phyloP scores from a whole-genome alignment of 1,140 invertebrate species.

The Leptinotarsa texana region DNA sequence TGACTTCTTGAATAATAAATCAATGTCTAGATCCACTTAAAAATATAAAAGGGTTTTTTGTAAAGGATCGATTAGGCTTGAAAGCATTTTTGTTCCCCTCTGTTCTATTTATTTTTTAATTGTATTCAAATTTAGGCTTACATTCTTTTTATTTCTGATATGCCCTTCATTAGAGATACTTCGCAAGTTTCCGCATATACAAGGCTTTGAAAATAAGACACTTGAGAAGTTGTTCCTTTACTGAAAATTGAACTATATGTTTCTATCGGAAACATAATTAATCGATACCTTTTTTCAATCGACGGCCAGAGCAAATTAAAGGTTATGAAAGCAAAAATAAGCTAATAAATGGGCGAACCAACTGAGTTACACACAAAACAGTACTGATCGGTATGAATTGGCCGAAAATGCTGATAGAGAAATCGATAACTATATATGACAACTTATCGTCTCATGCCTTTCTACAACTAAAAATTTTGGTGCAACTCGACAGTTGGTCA shows the following conservation, averaged over 20 bases:
- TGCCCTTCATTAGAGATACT: constrained; percentile 21
- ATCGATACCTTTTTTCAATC: neutral
- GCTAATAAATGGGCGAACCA: constrained; percentile 13
- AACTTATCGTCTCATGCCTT: neutral
- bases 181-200: constrained; percentile 7
- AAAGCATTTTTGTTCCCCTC: constrained; percentile 42
- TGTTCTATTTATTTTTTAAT: constrained; percentile 44
- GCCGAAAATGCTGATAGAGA: neutral
- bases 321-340: constrained; percentile 17
- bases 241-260: neutral
- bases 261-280: neutral
- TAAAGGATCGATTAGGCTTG: constrained; percentile 37
- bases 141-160: constrained; percentile 25
- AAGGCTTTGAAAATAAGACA: constrained; percentile 18
- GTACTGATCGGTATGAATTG: neutral
- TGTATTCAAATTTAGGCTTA: constrained; percentile 31
- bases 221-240: neutral
- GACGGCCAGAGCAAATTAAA: constrained; percentile 12
- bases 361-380: constrained; percentile 12
- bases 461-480: neutral
- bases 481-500: neutral
- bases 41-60: constrained; percentile 45
- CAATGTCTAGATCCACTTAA: constrained; percentile 44
- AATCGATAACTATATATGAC: neutral
- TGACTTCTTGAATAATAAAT: constrained; percentile 40